Evolutionary conservation across 2,797 vertebrate species (phyloP).

Genomic region (Acrossocheilus wenchowensis): DNA sequence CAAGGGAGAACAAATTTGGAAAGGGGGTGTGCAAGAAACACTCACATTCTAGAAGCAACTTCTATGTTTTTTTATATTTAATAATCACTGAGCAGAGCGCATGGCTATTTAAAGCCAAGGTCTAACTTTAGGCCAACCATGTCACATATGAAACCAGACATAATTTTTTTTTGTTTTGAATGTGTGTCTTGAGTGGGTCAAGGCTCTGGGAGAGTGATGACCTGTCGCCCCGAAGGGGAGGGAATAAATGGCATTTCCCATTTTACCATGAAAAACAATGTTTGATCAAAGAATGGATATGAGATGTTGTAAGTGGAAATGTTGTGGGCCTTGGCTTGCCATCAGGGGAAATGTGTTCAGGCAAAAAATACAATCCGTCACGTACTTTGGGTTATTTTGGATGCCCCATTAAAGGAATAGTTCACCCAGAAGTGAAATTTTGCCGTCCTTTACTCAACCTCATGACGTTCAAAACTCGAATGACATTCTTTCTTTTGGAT

Average conservation of each 20-base stretch:
- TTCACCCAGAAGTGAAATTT: neutral
- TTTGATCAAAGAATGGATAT: constrained; percentile 60
- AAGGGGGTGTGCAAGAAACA: neutral
- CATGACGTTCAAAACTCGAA: neutral
- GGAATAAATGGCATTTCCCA: constrained; percentile 55
- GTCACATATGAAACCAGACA: constrained; percentile 17
- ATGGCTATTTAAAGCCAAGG: constrained; percentile 11
- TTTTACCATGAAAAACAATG: constrained; percentile 65
- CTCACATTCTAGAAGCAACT: neutral
- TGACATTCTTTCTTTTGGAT: neutral
- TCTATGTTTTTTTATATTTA: constrained; percentile 42
- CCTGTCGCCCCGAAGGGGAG: constrained; percentile 69
- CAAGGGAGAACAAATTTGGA: neutral
- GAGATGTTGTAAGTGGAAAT: constrained; percentile 41
- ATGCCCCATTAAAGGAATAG: neutral
- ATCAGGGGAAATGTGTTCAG: constrained; percentile 49
- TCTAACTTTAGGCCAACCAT: constrained; percentile 20
- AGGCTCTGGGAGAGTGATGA: constrained; percentile 67
- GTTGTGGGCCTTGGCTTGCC: constrained; percentile 35
- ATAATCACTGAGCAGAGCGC: constrained; percentile 5
- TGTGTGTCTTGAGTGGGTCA: constrained; percentile 17
- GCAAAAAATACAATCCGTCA: constrained; percentile 9
- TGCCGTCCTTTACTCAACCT: neutral
- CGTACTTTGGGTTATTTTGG: neutral
- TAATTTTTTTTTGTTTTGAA: neutral